Conservation (phyloP, 2,797 vertebrate species). For the Pteropus rufus region DNA sequence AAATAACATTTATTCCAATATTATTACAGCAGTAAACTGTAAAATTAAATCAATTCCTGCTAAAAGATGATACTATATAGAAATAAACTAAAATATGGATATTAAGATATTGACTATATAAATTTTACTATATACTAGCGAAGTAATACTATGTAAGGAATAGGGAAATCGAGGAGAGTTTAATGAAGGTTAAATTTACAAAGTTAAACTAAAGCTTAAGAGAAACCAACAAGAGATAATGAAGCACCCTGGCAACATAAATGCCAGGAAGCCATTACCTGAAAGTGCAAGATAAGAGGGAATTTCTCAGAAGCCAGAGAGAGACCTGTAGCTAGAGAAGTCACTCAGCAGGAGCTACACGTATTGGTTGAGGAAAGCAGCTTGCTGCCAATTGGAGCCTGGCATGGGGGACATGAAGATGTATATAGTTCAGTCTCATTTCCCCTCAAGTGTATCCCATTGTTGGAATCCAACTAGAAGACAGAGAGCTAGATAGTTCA, state of each 20-base stretch:
- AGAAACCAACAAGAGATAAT: neutral
- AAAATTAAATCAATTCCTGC: neutral
- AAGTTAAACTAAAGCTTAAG: neutral
- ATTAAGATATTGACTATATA: neutral
- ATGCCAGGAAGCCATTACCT: neutral
- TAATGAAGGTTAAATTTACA: neutral
- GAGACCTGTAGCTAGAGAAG: neutral
- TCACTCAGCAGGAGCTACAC: too few relatives aligned
- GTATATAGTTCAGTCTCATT: neutral
- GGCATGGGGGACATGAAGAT: too few relatives aligned
- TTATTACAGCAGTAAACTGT: neutral
- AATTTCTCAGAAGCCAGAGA: neutral
- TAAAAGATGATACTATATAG: neutral
- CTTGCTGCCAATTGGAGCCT: neutral
- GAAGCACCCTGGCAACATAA: neutral
- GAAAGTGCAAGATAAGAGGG: neutral
- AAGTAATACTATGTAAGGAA: neutral
- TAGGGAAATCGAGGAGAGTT: neutral
- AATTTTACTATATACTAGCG: neutral
- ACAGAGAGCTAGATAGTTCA: neutral
- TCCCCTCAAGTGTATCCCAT: neutral
- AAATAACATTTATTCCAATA: neutral
- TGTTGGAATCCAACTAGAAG: neutral
- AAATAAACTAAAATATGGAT: neutral
- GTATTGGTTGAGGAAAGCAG: neutral